phyloP scores from a whole-genome alignment of 2,888 invertebrate genomes.

The Criorhina ranunculi region DNA sequence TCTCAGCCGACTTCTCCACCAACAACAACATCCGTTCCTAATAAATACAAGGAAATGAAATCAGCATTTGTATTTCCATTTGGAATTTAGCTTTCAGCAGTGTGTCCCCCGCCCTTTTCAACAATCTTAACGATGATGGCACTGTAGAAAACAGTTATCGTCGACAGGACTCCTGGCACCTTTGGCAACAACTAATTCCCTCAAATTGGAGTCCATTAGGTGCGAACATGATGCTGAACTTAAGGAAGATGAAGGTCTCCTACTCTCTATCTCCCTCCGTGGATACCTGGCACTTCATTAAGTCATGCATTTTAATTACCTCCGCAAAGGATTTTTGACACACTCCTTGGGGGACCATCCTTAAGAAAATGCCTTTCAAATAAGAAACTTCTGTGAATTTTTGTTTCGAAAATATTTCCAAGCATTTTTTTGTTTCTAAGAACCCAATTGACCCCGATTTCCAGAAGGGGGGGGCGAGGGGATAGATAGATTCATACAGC shows the following conservation, averaged over 20 bases:
- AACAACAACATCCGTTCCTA: conserved; percentile 72
- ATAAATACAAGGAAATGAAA: conserved; percentile 76
- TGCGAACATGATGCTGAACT: conserved; percentile 73
- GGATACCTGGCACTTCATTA: conserved; percentile 62
- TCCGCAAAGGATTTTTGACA: conserved; percentile 37
- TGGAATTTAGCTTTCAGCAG: conserved; percentile 62
- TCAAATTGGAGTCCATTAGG: conserved; percentile 75
- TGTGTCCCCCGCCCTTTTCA: conserved; percentile 5
- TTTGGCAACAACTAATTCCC: conserved; percentile 71
- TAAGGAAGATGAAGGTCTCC: conserved; percentile 44
- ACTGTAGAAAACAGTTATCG: conserved; percentile 27
- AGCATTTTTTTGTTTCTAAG: conserved; percentile 11
- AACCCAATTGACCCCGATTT: conserved; percentile 58
- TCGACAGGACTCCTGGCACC: conserved; percentile 71
- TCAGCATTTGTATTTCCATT: conserved; percentile 71
- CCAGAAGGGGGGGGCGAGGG: too few relatives aligned
- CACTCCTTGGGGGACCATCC: background rate
- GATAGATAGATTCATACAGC: conserved; percentile 13
- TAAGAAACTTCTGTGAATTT: background rate
- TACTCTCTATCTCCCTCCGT: background rate
- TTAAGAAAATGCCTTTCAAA: background rate
- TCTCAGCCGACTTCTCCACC: too few relatives aligned
- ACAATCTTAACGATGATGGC: conserved; percentile 3
- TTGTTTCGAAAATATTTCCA: conserved; percentile 11
- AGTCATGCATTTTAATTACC: conserved; percentile 75